These are phyloP conservation scores for Leucopsar rothschildi DNA, from an alignment of 2,113 vertebrate species.

Conservation along the genomic window DNA sequence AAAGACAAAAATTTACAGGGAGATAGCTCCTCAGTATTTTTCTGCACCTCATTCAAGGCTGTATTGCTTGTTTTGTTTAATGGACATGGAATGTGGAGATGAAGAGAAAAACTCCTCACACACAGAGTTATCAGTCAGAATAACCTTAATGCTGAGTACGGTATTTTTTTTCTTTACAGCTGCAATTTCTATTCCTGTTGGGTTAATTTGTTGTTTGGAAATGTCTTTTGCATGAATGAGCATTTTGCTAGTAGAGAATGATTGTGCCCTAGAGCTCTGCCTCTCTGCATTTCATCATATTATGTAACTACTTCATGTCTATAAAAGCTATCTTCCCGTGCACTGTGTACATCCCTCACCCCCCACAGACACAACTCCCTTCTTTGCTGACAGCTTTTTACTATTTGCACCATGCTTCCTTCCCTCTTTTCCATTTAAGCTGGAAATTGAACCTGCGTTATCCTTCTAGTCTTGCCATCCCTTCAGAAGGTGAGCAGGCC, in stretches of 20 bases:
- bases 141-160: background rate
- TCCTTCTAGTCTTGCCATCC: background rate
- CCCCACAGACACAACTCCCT: background rate
- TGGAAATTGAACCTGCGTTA: background rate
- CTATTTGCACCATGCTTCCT: background rate
- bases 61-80: background rate
- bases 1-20: background rate
- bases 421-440: background rate
- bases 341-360: background rate
- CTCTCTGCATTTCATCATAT: conserved; percentile 42
- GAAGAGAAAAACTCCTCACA: background rate
- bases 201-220: conserved; percentile 10
- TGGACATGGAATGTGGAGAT: background rate
- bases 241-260: conserved; percentile 37
- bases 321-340: background rate
- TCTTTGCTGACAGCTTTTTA: background rate
- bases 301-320: conserved; percentile 34
- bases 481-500: background rate
- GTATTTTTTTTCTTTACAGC: background rate
- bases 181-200: conserved; percentile 8
- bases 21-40: background rate
- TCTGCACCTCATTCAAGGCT: background rate
- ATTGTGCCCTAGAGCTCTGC: conserved; percentile 51
- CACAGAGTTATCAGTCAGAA: background rate
- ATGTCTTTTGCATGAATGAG: conserved; percentile 20